A percentile compares a stretch with the other conserved stretches of the same genome.
These are phyloP conservation scores for Drosophila gunungcola DNA, from an alignment of 1,140 invertebrate genomes.

Conservation along the genomic window DNA sequence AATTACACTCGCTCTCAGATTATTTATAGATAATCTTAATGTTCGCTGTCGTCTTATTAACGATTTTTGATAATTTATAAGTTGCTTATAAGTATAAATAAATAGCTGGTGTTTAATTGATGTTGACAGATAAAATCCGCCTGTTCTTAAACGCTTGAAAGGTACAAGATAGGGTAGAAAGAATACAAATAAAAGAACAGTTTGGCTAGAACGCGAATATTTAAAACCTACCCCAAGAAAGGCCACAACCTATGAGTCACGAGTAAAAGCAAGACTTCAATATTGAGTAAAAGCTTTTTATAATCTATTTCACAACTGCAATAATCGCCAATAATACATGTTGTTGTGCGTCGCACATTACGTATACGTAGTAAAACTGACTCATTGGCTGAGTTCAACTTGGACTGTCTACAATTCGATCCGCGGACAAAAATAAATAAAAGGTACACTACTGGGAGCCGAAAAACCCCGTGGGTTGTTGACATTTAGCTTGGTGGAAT, in stretches of 20 bases:
- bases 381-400: conserved; percentile 35
- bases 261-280: not conserved
- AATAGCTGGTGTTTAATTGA: conserved; percentile 53
- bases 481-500: conserved; percentile 36
- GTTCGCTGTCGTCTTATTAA: conserved; percentile 55
- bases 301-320: conserved; percentile 53
- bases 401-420: conserved; percentile 10
- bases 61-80: conserved; percentile 72
- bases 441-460: conserved; percentile 1
- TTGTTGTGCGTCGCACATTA: conserved; percentile 17
- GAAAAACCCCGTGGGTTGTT: conserved; percentile 30
- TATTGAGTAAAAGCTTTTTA: not conserved
- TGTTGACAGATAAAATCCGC: conserved; percentile 18
- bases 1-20: conserved; percentile 41
- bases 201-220: not conserved
- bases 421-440: conserved; percentile 12
- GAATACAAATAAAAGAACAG: too few species aligned
- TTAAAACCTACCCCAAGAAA: conserved; percentile 24
- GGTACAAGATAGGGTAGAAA: not conserved
- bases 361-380: conserved; percentile 34
- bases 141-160: not conserved
- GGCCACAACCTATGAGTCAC: conserved; percentile 11
- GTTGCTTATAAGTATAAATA: conserved; percentile 42
- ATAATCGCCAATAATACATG: conserved; percentile 31
- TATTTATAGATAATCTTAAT: conserved; percentile 74